phyloP scores from a whole-genome alignment of 1,140 invertebrate genomes.

The Dreissena rostriformis region DNA sequence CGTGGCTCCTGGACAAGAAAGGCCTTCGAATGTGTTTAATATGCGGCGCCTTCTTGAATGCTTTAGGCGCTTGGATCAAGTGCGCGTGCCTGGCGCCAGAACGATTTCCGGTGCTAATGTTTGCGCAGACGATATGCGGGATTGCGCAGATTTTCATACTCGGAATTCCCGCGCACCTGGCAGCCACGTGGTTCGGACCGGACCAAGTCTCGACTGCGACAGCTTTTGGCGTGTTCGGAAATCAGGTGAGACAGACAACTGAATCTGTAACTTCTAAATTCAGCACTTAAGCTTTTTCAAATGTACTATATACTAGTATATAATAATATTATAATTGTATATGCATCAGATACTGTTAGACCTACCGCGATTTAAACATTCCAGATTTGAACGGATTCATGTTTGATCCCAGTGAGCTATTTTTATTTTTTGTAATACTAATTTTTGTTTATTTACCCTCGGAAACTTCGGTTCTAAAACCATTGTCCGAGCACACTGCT shows the following conservation, averaged over 20 bases:
- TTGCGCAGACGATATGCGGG: slow-evolving; percentile 91
- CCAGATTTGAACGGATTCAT: no score
- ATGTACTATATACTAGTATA: no score
- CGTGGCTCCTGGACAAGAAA: slow-evolving; percentile 93
- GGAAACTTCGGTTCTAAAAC: no score
- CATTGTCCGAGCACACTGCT: no score
- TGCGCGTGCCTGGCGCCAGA: slow-evolving; percentile 83
- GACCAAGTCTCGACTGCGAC: slow-evolving; percentile 97
- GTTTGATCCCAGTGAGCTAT: no score
- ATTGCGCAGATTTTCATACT: slow-evolving; percentile 94
- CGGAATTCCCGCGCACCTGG: slow-evolving; percentile 95
- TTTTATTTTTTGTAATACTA: no score
- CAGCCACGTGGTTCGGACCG: slow-evolving; percentile 98
- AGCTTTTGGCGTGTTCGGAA: slow-evolving; percentile 98
- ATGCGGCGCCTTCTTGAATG: slow-evolving; percentile 92
- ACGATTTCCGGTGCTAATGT: slow-evolving; percentile 69
- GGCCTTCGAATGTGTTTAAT: slow-evolving; percentile 93
- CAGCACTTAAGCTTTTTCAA: no score
- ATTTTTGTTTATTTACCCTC: no score
- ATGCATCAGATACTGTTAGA: no score
- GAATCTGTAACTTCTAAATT: no score
- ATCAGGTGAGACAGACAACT: slow-evolving; percentile 89
- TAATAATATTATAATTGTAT: no score
- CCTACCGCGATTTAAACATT: no score
- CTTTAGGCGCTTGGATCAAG: slow-evolving; percentile 96